phyloP scores from a whole-genome alignment of 2,797 vertebrate genomes.

The Leptoclinus maculatus region DNA sequence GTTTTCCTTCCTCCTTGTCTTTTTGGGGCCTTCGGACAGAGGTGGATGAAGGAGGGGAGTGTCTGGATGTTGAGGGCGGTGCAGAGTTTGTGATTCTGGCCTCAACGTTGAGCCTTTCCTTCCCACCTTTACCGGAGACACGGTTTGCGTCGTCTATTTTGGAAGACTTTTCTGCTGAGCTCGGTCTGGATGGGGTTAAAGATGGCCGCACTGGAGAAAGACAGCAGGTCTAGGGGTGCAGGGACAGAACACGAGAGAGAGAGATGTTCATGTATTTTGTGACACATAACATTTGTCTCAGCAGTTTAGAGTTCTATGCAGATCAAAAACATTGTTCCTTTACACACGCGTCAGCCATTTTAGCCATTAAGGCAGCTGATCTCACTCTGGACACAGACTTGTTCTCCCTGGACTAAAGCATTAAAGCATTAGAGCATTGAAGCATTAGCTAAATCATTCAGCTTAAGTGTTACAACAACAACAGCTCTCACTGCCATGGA shows the following conservation, averaged over 20 bases:
- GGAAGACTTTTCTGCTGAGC: slow-evolving; percentile 32
- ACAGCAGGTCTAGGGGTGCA: slow-evolving; percentile 34
- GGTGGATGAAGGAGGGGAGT: not conserved
- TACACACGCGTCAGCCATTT: slow-evolving; percentile 56
- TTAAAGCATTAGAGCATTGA: slow-evolving; percentile 79
- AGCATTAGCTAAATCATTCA: slow-evolving; percentile 77
- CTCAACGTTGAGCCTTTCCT: slow-evolving; percentile 25
- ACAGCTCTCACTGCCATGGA: slow-evolving; percentile 70
- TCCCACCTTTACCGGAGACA: slow-evolving; percentile 27
- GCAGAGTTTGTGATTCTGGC: slow-evolving; percentile 16
- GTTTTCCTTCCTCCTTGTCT: slow-evolving; percentile 27
- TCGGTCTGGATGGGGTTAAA: slow-evolving; percentile 25
- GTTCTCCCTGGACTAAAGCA: slow-evolving; percentile 72
- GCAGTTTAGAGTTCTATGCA: slow-evolving; percentile 57
- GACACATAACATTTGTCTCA: slow-evolving; percentile 44
- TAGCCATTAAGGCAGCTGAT: slow-evolving; percentile 67
- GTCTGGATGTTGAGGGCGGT: slow-evolving; percentile 29
- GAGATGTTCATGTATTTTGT: slow-evolving; percentile 3
- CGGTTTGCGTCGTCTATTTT: slow-evolving; percentile 10
- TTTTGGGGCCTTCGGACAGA: slow-evolving; percentile 17
- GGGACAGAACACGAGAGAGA: slow-evolving; percentile 12
- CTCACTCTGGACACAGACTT: slow-evolving; percentile 57
- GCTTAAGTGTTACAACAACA: slow-evolving; percentile 78
- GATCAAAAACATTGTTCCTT: slow-evolving; percentile 47
- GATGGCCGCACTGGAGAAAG: slow-evolving; percentile 47